Conservation (phyloP, 1,140 invertebrate genomes). For the Sitobion miscanthi region DNA sequence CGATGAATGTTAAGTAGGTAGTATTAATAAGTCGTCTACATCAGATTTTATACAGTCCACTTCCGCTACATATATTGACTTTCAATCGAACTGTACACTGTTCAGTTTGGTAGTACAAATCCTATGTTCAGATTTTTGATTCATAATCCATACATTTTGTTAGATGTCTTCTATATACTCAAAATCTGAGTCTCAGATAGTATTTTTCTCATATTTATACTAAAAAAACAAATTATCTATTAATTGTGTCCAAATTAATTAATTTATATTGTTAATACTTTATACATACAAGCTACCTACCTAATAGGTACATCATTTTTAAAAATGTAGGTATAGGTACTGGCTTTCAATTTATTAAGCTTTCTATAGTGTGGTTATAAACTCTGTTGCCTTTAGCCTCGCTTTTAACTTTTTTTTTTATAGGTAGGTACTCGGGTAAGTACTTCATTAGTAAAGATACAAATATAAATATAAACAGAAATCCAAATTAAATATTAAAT, state of each 20-base stretch:
- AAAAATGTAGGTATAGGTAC: not conserved
- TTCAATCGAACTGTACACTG: not conserved
- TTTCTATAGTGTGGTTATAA: not conserved
- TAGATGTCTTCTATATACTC: not conserved
- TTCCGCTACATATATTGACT: not conserved
- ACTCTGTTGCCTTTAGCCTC: not conserved
- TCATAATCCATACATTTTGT: not conserved
- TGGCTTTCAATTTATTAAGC: not conserved
- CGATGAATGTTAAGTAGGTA: not conserved
- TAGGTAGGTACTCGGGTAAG: not conserved
- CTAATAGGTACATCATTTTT: no score
- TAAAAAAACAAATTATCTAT: not conserved
- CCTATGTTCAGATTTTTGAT: not conserved
- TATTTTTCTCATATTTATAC: not conserved
- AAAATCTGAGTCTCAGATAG: not conserved
- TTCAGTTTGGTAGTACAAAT: not conserved
- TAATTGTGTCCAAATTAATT: not conserved
- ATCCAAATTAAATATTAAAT: not conserved
- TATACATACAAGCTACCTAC: not conserved
- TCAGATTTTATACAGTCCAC: no score
- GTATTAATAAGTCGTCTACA: not conserved
- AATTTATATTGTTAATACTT: not conserved
- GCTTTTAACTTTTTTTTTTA: not conserved
- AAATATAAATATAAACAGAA: not conserved
- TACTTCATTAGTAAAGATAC: not conserved